Base-by-base conservation (phyloP, 2,113 vertebrate genomes). In the Collichthys lucidus region DNA sequence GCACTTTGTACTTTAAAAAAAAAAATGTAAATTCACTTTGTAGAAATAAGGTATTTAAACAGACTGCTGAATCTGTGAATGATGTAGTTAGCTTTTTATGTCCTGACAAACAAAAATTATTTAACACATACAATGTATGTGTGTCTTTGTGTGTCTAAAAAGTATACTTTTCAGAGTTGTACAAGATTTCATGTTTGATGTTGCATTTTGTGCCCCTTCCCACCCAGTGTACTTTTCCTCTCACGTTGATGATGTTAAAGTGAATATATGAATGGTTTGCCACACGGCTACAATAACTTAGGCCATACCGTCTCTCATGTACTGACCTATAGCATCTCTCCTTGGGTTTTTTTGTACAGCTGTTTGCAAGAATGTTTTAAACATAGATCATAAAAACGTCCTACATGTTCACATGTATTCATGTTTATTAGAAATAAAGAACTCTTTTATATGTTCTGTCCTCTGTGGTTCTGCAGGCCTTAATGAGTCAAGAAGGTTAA, bases 1-100 rank as follows among this genome's bases (percentile, higher is more conserved):
- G 97, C 97, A 98, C 98, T 99, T 98, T 98, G 97, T 99, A 98
- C 97, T 97, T 98, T 96, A 96, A 95, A 89, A 89, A 87, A 24
- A 49, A 70, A 91, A 86, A 94, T 97, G 97, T 99, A 98, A 97
- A 98, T 98, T 98, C 97, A 98, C 97, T 96, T 96, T 97, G 96
- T 98, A 98, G 97, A 98, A 94, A 96, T 92, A 89, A 96, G 95
- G 95, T 98, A 97, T 97, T 97, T 97, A 97, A 97, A 93, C 95
- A 95, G 95, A 97, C 95, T 94, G 96, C 96, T 94, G 92, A 95
- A 96, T 96, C 96, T 97, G 97, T 97, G 97, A 97, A 97, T 95
- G 94, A 90, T 93, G 95, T 95, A 95, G 95, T 94, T 95, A 95
- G 94, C 92, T 90, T 94, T 92, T 93, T 86, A 89, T 94, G 93